phyloP scores from a whole-genome alignment of 2,113 vertebrate genomes.

The Brevimyrus niger region DNA sequence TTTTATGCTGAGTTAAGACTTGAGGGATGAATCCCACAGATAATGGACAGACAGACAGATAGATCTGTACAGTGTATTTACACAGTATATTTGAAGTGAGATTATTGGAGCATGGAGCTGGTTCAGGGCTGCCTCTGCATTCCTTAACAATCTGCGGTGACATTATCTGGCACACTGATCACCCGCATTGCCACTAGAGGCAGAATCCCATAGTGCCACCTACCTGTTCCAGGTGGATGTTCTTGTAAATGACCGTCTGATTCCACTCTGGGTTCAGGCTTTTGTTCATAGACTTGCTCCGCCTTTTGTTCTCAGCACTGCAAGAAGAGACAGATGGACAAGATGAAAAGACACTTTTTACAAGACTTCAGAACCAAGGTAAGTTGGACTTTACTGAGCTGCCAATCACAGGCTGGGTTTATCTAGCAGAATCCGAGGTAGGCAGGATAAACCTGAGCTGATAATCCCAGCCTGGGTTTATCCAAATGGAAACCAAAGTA shows the following conservation, averaged over 20 bases:
- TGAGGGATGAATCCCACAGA: not conserved
- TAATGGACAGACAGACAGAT: not conserved
- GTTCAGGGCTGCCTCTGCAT: not conserved
- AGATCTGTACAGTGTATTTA: not conserved
- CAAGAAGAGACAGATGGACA: slow-evolving; percentile 43
- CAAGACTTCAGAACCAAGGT: not conserved
- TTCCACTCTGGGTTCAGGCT: slow-evolving; percentile 98
- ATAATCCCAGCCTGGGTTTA: not conserved
- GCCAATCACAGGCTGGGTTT: not conserved
- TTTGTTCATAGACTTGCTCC: slow-evolving; percentile 86
- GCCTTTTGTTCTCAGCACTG: slow-evolving; percentile 93
- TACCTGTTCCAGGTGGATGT: slow-evolving; percentile 93
- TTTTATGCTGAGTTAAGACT: not conserved
- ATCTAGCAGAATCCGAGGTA: not conserved
- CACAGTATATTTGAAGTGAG: not conserved
- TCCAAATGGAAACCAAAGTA: not conserved
- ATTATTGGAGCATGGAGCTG: not conserved
- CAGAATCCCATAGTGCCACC: slow-evolving; percentile 9
- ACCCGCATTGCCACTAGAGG: not conserved
- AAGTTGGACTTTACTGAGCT: not conserved
- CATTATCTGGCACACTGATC: not conserved
- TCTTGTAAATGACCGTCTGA: slow-evolving; percentile 99
- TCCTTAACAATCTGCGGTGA: not conserved
- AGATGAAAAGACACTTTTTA: slow-evolving; percentile 17
- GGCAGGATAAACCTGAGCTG: not conserved